Evolutionary conservation across 2,113 vertebrate genomes (phyloP).

Genomic region (Raja brachyura): DNA sequence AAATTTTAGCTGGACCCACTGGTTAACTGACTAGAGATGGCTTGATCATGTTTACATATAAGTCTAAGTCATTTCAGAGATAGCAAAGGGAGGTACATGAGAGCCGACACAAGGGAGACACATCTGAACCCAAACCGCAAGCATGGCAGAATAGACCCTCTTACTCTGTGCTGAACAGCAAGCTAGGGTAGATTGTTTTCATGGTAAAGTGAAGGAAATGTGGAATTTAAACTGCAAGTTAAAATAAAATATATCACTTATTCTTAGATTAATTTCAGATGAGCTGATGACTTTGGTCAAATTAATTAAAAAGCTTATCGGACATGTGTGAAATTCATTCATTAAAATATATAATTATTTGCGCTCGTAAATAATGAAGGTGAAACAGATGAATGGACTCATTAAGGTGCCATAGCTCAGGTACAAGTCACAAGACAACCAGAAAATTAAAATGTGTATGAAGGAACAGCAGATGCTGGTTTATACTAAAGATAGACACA

Average conservation of each 20-base stretch:
- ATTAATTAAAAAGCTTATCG: not conserved
- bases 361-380: too few species aligned
- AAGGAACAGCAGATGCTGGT: too few species aligned
- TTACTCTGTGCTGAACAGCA: not conserved
- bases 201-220: not conserved
- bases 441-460: not conserved
- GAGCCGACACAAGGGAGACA: too few species aligned
- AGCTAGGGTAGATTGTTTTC: not conserved
- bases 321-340: not conserved
- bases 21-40: not conserved
- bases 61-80: not conserved
- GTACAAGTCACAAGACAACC: not conserved
- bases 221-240: not conserved
- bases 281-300: not conserved
- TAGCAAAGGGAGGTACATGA: not conserved
- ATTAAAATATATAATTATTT: too few species aligned
- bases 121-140: not conserved
- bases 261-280: not conserved
- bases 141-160: not conserved
- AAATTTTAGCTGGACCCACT: not conserved
- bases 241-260: not conserved
- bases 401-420: not conserved
- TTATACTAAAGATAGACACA: too few species aligned
- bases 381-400: not conserved
- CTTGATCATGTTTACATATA: not conserved